Evolutionary conservation across 2,888 invertebrate species (phyloP).

Genomic region (Netelia melanura): DNA sequence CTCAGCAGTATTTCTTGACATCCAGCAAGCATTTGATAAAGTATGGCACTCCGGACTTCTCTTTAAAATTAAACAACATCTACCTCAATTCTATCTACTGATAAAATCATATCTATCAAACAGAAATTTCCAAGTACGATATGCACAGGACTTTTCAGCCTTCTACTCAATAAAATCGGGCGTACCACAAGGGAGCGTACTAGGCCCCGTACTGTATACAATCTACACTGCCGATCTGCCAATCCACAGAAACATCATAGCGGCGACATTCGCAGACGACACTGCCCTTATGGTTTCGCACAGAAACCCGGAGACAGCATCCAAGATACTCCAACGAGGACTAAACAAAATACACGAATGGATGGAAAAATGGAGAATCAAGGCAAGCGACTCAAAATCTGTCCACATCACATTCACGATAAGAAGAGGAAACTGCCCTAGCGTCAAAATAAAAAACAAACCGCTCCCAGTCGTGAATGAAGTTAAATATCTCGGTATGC

Average conservation of each 20-base stretch:
- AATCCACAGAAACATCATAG: background rate
- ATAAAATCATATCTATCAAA: conserved; percentile 64
- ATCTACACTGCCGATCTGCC: no score
- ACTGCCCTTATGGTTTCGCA: conserved; percentile 11
- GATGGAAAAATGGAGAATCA: conserved; percentile 28
- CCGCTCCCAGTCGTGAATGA: conserved; percentile 58
- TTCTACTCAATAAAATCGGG: no score
- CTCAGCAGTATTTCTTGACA: conserved; percentile 68
- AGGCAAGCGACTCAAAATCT: background rate
- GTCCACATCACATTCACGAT: background rate
- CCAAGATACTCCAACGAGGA: conserved; percentile 16
- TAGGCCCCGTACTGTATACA: no score
- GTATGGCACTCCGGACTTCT: conserved; percentile 71
- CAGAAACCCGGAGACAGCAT: conserved; percentile 4
- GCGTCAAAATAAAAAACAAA: conserved; percentile 55
- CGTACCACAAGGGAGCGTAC: no score
- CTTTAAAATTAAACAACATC: conserved; percentile 66
- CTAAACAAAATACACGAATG: background rate
- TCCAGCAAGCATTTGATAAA: conserved; percentile 70
- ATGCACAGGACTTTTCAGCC: background rate
- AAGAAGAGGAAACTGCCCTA: conserved; percentile 15
- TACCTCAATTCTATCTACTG: conserved; percentile 56
- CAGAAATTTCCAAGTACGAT: conserved; percentile 57
- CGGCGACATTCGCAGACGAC: conserved; percentile 42
- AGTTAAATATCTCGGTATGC: conserved; percentile 72